Evolutionary conservation across 1,140 invertebrate species (phyloP), one percentile per base, ranked within the genome.

Genomic region (Mizuhopecten yessoensis): DNA sequence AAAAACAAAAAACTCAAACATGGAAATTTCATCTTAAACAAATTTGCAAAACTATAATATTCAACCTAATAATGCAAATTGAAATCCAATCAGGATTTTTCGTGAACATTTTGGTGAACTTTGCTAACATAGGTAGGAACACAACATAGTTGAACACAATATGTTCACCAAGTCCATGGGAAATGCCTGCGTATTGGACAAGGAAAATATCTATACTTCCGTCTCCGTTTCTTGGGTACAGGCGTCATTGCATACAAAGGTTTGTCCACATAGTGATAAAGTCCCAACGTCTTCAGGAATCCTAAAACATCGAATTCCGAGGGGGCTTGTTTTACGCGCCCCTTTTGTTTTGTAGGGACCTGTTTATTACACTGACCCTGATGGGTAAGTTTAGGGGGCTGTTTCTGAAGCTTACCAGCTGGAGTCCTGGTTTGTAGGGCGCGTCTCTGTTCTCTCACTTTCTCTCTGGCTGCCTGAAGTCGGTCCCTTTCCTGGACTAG

Each of bases 381-480:
- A 57, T 23, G 17, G 17, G 45, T 3, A 57, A 17, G 23, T 3
- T 57, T 57, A 11, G 23, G 7, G 34, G 36, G 34, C 88, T 91
- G 34, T 10, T 13, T 34, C 94, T 39, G 36, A 39, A 39, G 5
- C 36, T 93, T 94, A 94, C 93, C 93, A 91, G 90, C 88, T 33
- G 94, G 93, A 33, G 93, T 91, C 13, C 90, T 91, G 34, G 90
- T 57, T 29, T 91, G 86, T 33, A 94, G 34, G 39, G 87, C 49
- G 36, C 91, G 88, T 23, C 93, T 89, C 45, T 93, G 93, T 89
- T 93, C 91, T 9, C 90, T 57, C 29, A 94, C 90, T 75, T 91
- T 89, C 33, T 94, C 93, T 87, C 93, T 89, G 20, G 94, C 94
- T n/a, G 88, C 90, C 86, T 94, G 94, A 3, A 94, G 89, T n/a